These are phyloP conservation scores for Mixornis gularis DNA, from an alignment of 2,113 vertebrate species.

Conservation along the genomic window DNA sequence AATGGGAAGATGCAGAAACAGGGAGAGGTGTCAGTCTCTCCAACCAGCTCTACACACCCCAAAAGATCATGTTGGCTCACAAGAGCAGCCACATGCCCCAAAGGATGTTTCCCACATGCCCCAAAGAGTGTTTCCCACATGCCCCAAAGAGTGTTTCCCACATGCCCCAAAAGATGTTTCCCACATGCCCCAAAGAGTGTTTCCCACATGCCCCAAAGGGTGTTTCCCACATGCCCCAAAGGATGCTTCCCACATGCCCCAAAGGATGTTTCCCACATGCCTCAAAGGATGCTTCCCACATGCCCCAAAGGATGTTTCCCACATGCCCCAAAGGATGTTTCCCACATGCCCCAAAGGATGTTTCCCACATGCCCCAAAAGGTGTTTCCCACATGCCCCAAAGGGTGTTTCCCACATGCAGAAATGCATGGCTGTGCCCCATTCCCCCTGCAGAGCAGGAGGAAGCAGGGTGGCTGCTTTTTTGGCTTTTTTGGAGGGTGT, in stretches of 20 bases:
- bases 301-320: too few species aligned
- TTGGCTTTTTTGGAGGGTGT: not conserved
- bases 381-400: not conserved
- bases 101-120: too few species aligned
- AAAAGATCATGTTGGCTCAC: not conserved
- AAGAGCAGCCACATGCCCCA: not conserved
- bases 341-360: too few species aligned
- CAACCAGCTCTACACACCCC: fast-evolving
- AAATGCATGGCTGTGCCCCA: not conserved
- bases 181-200: too few species aligned
- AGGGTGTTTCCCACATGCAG: fast-evolving
- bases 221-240: not conserved
- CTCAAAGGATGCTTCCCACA: too few species aligned
- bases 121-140: too few species aligned
- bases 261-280: too few species aligned
- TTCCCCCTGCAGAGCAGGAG: not conserved
- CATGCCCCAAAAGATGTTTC: too few species aligned
- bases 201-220: too few species aligned
- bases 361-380: too few species aligned
- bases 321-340: too few species aligned
- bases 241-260: fast-evolving
- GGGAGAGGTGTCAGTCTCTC: not conserved
- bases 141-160: too few species aligned
- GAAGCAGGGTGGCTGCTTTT: not conserved
- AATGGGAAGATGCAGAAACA: not conserved